Percentiles rank a stretch among this genome's conserved stretches.
These are phyloP conservation scores for Paralvinella palmiformis DNA, from an alignment of 1,140 invertebrate genomes.

Conservation along the genomic window DNA sequence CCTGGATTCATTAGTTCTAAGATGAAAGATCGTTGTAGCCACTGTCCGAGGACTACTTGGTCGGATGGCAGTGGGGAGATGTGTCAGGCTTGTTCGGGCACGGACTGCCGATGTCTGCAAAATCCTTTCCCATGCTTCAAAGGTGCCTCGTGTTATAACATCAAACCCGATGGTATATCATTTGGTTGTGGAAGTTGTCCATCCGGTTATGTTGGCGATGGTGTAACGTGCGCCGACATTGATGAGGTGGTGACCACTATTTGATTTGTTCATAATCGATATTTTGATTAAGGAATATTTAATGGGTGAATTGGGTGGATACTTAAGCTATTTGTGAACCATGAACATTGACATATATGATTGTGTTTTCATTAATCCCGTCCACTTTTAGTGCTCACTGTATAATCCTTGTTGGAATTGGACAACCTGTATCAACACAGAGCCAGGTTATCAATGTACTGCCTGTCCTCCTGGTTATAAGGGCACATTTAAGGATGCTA, in stretches of 20 bases:
- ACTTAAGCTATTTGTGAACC: neutral
- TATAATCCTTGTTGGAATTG: constrained; percentile 25
- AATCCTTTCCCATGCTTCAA: constrained; percentile 19
- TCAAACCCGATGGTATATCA: constrained; percentile 18
- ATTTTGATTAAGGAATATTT: no score
- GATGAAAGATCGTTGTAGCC: constrained; percentile 28
- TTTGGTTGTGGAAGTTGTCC: constrained; percentile 72
- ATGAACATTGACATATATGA: neutral
- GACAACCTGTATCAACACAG: constrained; percentile 26
- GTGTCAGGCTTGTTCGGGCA: no score
- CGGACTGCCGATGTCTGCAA: constrained; percentile 29
- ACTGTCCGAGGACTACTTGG: constrained; percentile 27
- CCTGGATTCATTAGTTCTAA: constrained; percentile 28
- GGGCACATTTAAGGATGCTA: constrained; percentile 29
- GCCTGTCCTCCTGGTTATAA: constrained; percentile 27
- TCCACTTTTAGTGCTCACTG: constrained; percentile 23
- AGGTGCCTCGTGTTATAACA: constrained; percentile 27
- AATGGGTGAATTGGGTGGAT: neutral
- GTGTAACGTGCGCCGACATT: constrained; percentile 47
- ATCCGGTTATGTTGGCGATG: constrained; percentile 76
- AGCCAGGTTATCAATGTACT: constrained; percentile 30
- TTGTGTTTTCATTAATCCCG: constrained; percentile 1
- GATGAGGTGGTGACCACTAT: constrained; percentile 39
- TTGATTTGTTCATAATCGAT: no score
- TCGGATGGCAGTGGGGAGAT: no score